Evolutionary conservation across 1,140 invertebrate genomes (phyloP), one percentile per base, ranked within the genome.

Genomic region (Cydia strobilella): DNA sequence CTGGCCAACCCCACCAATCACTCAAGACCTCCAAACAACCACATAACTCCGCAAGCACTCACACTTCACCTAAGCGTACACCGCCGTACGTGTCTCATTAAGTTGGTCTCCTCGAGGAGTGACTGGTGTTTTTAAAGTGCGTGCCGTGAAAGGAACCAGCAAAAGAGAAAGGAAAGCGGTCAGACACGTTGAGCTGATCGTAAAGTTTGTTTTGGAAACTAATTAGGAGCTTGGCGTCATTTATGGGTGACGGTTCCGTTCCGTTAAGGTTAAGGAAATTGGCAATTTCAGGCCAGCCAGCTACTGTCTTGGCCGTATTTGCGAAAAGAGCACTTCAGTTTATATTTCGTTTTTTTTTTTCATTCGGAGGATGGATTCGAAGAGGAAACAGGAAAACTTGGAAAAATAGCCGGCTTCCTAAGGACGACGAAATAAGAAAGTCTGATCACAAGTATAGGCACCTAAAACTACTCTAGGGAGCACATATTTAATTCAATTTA

Each of bases 131-230:
- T 77, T 79, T 74, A 79, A 69, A 72, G 66, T 45, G 77, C 59
- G 65, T 65, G 48, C 59, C 78, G 79, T 80, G 80, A 84, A 84
- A 84, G 80, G 80, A 80, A 82, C 79, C 74, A 69, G 80, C 80
- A 80, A 82, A 84, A 84, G 82, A 84, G 82, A 84, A 84, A 84
- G 82, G 82, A 77, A 69, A 74, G 73, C 66, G 35, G 63, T 18
- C 71, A 59, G 27, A 62, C 66, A 54, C 25, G 59, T 42, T 72
- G 25, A 31, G 63, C 27, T 66, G 63, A 31, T 31, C 31, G 31
- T 69, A 69, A 42, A 35, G 18, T 69, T 69, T 69, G 31, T 69
- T 69, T 69, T 69, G 27, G 65, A 69, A 69, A 39, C 65, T 69
- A 69, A 69, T 69, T 69, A 39, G 65, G 31, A 69, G 31, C n/a